These are phyloP conservation scores for Melospiza melodia DNA, from an alignment of 2,113 vertebrate species.

Conservation along the genomic window DNA sequence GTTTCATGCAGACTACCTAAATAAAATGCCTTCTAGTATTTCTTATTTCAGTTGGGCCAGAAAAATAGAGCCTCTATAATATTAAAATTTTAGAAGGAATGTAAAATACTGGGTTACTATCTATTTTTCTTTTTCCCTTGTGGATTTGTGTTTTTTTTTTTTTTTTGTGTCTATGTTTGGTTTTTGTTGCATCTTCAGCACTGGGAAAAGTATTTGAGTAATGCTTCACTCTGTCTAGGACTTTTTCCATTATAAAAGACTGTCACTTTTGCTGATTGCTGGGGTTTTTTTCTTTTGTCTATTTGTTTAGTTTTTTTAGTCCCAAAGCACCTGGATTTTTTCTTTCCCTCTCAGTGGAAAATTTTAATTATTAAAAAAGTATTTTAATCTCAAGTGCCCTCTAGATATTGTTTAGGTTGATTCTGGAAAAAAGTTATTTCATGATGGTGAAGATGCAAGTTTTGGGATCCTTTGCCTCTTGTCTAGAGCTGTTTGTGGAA, in stretches of 20 bases:
- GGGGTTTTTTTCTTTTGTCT: accelerated
- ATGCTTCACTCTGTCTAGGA: neutral
- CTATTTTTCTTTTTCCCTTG: neutral
- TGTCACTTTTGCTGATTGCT: neutral
- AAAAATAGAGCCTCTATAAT: neutral
- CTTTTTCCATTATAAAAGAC: neutral
- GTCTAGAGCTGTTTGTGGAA: neutral
- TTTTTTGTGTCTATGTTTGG: neutral
- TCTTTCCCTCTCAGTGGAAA: neutral
- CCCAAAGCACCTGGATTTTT: neutral
- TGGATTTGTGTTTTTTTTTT: accelerated
- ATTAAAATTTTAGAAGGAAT: neutral
- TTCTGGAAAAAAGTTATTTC: neutral
- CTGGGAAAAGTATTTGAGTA: neutral
- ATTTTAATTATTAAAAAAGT: neutral
- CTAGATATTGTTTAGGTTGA: neutral
- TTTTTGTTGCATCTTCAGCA: neutral
- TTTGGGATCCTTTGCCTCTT: neutral
- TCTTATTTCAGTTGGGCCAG: neutral
- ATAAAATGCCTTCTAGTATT: neutral
- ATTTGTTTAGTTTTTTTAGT: neutral
- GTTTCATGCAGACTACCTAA: neutral
- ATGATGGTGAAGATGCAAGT: neutral
- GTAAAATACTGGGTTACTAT: neutral
- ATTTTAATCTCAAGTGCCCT: accelerated